These are phyloP conservation scores for Gymnothorax reevesii DNA, from an alignment of 2,797 vertebrate genomes.

Conservation along the genomic window DNA sequence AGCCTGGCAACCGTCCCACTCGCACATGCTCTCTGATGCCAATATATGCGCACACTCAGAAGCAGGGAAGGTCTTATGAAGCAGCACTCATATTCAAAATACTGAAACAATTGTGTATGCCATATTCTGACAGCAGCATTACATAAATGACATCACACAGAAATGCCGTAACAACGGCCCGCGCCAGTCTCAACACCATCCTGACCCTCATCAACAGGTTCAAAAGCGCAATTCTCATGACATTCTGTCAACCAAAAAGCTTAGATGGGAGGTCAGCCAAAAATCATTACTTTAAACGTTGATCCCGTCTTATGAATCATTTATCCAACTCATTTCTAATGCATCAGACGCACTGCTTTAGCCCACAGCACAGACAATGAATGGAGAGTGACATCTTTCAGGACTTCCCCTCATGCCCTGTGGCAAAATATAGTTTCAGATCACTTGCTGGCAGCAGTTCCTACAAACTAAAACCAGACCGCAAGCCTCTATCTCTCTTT, in stretches of 20 bases:
- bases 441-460: not conserved
- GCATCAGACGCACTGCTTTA: not conserved
- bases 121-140: not conserved
- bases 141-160: not conserved
- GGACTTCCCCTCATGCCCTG: not conserved
- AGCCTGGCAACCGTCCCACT: not conserved
- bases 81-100: not conserved
- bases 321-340: not conserved
- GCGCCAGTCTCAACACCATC: not conserved
- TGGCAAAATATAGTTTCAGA: not conserved
- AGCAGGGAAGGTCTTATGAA: not conserved
- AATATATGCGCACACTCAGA: not conserved
- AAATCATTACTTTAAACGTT: not conserved
- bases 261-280: not conserved
- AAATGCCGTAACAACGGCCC: not conserved
- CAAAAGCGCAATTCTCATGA: not conserved
- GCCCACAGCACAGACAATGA: not conserved
- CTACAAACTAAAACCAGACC: not conserved
- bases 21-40: not conserved
- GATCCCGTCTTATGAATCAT: slow-evolving; percentile 4
- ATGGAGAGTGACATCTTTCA: not conserved
- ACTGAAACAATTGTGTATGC: not conserved
- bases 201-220: not conserved
- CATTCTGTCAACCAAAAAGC: not conserved
- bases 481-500: not conserved